Evolutionary conservation across 2,113 vertebrate genomes (phyloP), one percentile per base, ranked within the genome.

Genomic region (Hirundichthys speculiger): DNA sequence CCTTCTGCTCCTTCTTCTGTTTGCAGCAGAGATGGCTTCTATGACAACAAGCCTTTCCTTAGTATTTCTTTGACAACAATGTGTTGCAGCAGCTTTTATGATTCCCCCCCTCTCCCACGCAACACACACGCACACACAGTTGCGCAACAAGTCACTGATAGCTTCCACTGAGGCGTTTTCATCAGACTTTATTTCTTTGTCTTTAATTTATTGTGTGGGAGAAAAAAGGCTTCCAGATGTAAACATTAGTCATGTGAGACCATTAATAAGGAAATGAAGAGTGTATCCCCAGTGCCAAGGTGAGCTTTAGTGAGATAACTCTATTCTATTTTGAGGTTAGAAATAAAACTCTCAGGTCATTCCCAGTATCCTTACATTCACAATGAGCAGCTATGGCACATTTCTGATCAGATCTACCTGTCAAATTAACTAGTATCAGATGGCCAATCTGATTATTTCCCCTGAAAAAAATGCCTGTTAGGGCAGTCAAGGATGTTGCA

Each of bases 1-100:
- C 30, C 12, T 14, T 58, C 40, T 13, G 9, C 42, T 45, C 42
- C 10, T 3, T 25, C 48, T 25, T 43, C 19, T 45, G 40, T 45
- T 49, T 38, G 50, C 70, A 60, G 48, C 16, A 45, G 77, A 54
- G 64, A 75, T 3, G 4, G 71, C 59, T 80, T 71, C 73, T 64
- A 62, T 72, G 55, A 84, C 75, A 75, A 79, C 78, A 74, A 76
- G 68, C 24, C 59, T 41, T 69, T 59, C 58, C 50, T 59, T 6
- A 9, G 69, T 55, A 74, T 77, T 76, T 69, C 65, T 75, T 62
- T 82, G 65, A 76, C 67, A 72, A 77, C 54, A 70, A 66, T 48
- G 39, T 59, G 22, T 3, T 73, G 39, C 34, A 48, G 68, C 59
- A 62, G 61, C 63, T 57, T 22, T 47, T 60, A 42, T 58, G 73